Percentiles rank a stretch among this genome's conserved stretches.
phyloP scores from a whole-genome alignment of 1,140 invertebrate species.

The Aphis craccivora region DNA sequence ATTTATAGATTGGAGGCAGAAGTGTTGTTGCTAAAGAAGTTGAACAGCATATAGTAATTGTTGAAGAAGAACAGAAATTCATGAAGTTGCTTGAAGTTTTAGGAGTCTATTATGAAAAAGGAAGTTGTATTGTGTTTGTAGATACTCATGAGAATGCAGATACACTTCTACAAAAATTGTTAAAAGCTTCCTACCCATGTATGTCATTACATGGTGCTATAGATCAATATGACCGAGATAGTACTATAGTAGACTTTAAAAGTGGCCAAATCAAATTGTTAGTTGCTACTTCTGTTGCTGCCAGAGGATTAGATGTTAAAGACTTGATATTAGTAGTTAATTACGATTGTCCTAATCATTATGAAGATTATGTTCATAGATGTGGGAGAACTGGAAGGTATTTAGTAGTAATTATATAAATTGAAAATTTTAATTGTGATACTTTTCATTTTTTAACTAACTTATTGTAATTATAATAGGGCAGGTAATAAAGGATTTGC shows the following conservation, averaged over 20 bases:
- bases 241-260: conserved; percentile 98
- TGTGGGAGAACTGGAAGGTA: conserved; percentile 85
- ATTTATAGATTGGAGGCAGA: conserved; percentile 83
- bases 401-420: neutral
- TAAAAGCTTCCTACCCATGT: conserved; percentile 95
- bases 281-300: conserved; percentile 93
- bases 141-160: conserved; percentile 99
- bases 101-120: conserved; percentile 92
- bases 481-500: conserved; percentile 98
- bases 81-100: conserved; percentile 95
- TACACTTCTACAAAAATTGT: conserved; percentile 90
- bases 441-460: neutral
- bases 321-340: conserved; percentile 98
- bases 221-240: conserved; percentile 98
- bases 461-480: conserved; percentile 64
- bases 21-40: conserved; percentile 99
- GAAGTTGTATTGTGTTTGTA: conserved; percentile 96
- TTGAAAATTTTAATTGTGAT: neutral
- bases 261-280: conserved; percentile 84
- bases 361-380: conserved; percentile 99
- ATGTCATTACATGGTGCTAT: conserved; percentile 98
- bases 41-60: conserved; percentile 90
- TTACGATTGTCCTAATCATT: conserved; percentile 99
- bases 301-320: conserved; percentile 96
- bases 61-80: conserved; percentile 98